Conservation (phyloP, 2,113 vertebrate species). For the Sus scrofa region T2T-Sscrofa CM000812.6:151256001-151256500, state of each 20-base stretch:
- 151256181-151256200: background rate
- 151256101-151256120: conserved; percentile 69
- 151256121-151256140: conserved; percentile 79
- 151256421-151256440: conserved; percentile 98
- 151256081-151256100: conserved; percentile 76
- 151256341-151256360: conserved; percentile 96
- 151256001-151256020: conserved; percentile 69
- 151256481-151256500: conserved; percentile 98
- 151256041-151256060: conserved; percentile 76
- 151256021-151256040: conserved; percentile 67
- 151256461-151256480: conserved; percentile 97
- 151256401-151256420: conserved; percentile 99
- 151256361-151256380: conserved; percentile 98
- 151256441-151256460: conserved; percentile 99
- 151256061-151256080: conserved; percentile 67
- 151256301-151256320: conserved; percentile 98
- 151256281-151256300: conserved; percentile 99
- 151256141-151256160: conserved; percentile 23
- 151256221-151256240: conserved; percentile 60
- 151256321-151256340: conserved; percentile 96
- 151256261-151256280: conserved; percentile 98
- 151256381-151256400: conserved; percentile 98
- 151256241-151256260: conserved; percentile 96
- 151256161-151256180: conserved; percentile 56
- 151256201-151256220: background rate